phyloP scores from a whole-genome alignment of 2,797 vertebrate genomes.

The Galaxias olidus region DNA sequence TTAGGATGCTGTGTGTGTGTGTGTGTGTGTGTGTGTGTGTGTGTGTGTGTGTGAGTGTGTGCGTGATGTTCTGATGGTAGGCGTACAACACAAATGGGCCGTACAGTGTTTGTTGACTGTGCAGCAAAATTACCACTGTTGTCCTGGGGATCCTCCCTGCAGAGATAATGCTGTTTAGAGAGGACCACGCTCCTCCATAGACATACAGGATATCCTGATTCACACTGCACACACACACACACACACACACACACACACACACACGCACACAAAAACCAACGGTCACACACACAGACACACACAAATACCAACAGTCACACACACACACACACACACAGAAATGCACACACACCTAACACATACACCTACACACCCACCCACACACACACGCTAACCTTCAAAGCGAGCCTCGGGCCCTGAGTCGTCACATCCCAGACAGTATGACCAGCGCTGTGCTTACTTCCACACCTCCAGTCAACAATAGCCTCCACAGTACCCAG shows the following conservation, averaged over 20 bases:
- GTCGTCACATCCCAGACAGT: no score
- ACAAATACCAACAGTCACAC: no score
- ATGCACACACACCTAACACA: conserved; percentile 11
- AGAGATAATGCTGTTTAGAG: conserved; percentile 50
- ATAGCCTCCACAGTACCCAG: no score
- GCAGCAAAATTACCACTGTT: conserved; percentile 17
- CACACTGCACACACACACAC: conserved; percentile 13
- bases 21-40: neutral
- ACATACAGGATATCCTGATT: conserved; percentile 34
- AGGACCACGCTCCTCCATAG: conserved; percentile 31
- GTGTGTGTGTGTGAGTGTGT: neutral
- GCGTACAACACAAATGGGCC: neutral
- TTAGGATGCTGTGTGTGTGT: neutral
- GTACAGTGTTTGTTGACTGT: no score
- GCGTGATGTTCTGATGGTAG: neutral
- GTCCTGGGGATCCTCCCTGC: conserved; percentile 7
- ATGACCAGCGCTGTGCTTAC: no score
- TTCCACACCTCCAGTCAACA: no score
- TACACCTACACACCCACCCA: neutral
- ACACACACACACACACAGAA: conserved; percentile 20
- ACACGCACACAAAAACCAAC: conserved; percentile 17
- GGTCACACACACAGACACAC: no score
- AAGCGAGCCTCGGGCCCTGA: no score
- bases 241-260: conserved; percentile 10
- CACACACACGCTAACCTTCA: no score